Evolutionary conservation across 2,113 vertebrate species (phyloP), one percentile per base, ranked within the genome.

Genomic region (Axis porcinus): DNA sequence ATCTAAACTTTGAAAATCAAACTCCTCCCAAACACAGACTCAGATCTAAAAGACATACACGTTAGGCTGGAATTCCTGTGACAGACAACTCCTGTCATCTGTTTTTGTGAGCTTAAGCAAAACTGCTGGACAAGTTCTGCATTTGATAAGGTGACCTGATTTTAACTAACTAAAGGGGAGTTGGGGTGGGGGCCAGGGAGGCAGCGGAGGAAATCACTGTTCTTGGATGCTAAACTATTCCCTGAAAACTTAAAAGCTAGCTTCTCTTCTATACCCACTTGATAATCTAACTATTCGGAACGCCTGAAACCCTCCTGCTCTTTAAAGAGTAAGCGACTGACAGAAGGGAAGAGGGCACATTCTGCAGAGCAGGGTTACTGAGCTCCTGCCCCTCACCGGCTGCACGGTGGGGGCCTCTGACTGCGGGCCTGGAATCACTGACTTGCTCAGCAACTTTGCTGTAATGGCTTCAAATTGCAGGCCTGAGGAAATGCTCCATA

Each of bases 401-500:
- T 86, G 62, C 47, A 84, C 76, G 97, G 78, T 16, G 40, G 83
- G 97, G 67, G 52, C 97, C 94, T 95, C 84, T 67, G 93, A 52
- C 95, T 94, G 82, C 23, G 97, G 97, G 97, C 90, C 52, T 1
- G 78, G 95, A 96, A 96, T 95, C 97, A 97, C 62, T 0, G 2
- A 97, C 96, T 36, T 97, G 90, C 96, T 98, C 97, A 96, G 90
- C 95, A 97, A 96, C 97, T 95, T 87, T 97, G 95, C 83, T 78
- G 92, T 98, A 93, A 98, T 76, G 94, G 84, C 97, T 98, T 98
- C 97, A 96, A 95, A 97, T 21, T 95, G 86, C 57, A 98, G 96
- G 95, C 98, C 96, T 98, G 87, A 98, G 98, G 94, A 98, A 97
- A 96, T 95, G 93, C 89, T 89, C 98, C 97, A 98, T 55, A 98